Evolutionary conservation across 2,888 invertebrate species (phyloP), one percentile per base, ranked within the genome.

Genomic region (Sinohyriopsis cumingii): DNA sequence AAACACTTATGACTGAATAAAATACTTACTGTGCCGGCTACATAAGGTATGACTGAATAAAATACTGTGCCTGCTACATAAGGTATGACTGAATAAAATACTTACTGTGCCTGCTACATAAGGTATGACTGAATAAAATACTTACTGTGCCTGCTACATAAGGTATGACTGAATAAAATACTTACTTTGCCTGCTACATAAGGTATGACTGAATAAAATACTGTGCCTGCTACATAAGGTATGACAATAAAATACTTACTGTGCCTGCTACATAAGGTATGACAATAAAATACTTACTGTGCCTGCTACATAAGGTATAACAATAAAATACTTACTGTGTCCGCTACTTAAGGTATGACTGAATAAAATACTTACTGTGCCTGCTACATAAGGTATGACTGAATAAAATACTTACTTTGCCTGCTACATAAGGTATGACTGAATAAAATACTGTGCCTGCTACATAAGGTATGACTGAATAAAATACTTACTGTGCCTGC

Each of bases 261-360:
- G 98, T 98, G 86, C 96, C 93, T 69, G 94, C 92, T 0, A 98
- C 95, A 87, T 96, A 95, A 0, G 96, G 95, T 65, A 98, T 90
- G n/a, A n/a, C n/a, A n/a, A n/a, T n/a, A 45, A 45, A 19, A 19
- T 45, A 88, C 91, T 88, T 87, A 95, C 95, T 71, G 98, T 98
- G 86, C 96, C 93, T 69, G 94, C 92, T 0, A 98, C 95, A 87
- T 96, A 95, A 0, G 96, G 95, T 65, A 98, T 90, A n/a, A n/a
- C n/a, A n/a, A n/a, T n/a, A 45, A 45, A 19, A 19, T 45, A 88
- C 91, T 88, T 87, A 95, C 95, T 71, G 98, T 98, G 86, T 96
- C 93, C 69, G 94, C 92, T 0, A 98, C 95, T 87, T 96, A 95
- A 0, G 96, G 95, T 65, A 98, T 90, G n/a, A n/a, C n/a, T n/a